phyloP scores from a whole-genome alignment of 2,797 vertebrate species.

The Gila robusta region DNA sequence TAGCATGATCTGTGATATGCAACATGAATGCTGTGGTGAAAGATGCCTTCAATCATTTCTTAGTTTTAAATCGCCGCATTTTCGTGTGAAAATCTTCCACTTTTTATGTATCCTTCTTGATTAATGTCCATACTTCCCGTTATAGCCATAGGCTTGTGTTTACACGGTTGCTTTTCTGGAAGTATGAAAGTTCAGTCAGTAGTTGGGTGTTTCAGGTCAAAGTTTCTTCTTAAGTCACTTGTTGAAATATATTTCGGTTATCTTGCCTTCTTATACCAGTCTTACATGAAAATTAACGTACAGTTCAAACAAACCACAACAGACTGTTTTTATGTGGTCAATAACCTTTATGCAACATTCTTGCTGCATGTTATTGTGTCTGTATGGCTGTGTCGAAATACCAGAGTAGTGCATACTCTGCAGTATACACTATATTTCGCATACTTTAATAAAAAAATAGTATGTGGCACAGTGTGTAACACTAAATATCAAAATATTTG shows the following conservation, averaged over 20 bases:
- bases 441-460: background rate
- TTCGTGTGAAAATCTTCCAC: background rate
- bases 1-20: background rate
- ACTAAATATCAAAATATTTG: background rate
- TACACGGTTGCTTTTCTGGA: background rate
- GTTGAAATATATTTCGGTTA: background rate
- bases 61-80: background rate
- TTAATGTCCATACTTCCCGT: background rate
- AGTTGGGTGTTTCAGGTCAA: background rate
- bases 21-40: background rate
- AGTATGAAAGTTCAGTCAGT: slow-evolving; percentile 16
- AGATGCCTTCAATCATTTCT: background rate
- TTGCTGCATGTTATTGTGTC: background rate
- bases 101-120: background rate
- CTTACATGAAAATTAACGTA: background rate
- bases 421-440: background rate
- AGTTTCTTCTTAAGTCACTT: background rate
- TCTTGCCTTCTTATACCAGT: background rate
- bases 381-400: background rate
- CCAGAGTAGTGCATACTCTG: background rate
- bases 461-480: background rate
- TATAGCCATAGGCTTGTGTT: background rate
- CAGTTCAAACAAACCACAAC: background rate
- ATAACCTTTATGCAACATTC: background rate
- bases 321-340: background rate